A percentile compares a stretch with the other conserved stretches of the same genome.
Conservation (phyloP, 2,888 invertebrate species). For the Xestia c-nigrum region DNA sequence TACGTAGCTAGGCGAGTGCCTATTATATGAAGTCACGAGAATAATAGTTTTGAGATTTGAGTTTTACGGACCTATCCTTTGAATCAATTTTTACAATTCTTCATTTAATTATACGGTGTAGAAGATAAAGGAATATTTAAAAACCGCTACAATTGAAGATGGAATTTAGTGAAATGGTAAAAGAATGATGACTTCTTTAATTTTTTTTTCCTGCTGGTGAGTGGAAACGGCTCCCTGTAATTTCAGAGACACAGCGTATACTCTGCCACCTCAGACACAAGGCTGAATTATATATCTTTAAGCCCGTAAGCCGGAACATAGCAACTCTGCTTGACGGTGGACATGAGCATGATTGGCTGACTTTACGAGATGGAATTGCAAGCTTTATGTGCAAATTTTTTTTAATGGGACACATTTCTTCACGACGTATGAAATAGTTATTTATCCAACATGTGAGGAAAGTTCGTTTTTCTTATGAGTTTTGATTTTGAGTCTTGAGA, state of each 20-base stretch:
- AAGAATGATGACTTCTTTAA: neutral
- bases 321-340: neutral
- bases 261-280: neutral
- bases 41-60: conserved; percentile 3
- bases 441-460: no score
- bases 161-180: neutral
- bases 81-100: conserved; percentile 15
- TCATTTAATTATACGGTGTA: neutral
- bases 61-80: neutral
- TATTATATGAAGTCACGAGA: neutral
- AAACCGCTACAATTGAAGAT: neutral
- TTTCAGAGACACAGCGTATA: neutral
- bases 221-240: neutral
- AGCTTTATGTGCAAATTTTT: neutral
- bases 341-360: neutral
- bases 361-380: neutral
- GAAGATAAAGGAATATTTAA: neutral
- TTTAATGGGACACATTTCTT: neutral
- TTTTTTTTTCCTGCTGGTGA: neutral
- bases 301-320: neutral
- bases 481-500: no score
- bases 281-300: neutral
- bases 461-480: no score
- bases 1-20: neutral
- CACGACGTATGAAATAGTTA: neutral